A percentile compares a stretch with the other conserved stretches of the same genome.
phyloP scores from a whole-genome alignment of 2,113 vertebrate species.

The Cavia porcellus region DNA sequence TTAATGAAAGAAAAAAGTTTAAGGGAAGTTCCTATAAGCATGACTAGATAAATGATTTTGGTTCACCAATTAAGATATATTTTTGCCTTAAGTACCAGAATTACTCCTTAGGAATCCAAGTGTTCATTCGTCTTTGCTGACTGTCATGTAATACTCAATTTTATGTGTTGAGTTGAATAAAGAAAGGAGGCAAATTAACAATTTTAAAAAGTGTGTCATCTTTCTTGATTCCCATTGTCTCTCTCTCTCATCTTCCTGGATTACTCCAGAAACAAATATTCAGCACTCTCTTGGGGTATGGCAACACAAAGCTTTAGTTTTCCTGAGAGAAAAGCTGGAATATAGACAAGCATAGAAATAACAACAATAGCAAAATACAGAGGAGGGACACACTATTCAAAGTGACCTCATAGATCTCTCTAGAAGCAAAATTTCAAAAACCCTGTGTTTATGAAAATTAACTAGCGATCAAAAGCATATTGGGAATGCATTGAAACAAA shows the following conservation, averaged over 20 bases:
- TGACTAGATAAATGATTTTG: not conserved
- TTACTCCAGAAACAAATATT: not conserved
- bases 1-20: not conserved
- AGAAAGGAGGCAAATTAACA: not conserved
- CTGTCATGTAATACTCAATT: not conserved
- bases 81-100: not conserved
- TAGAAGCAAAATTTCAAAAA: not conserved
- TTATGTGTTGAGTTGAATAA: not conserved
- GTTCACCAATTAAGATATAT: not conserved
- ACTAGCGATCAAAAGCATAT: not conserved
- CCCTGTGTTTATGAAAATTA: not conserved
- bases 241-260: not conserved
- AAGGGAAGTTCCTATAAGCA: not conserved
- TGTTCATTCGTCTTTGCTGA: not conserved
- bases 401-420: not conserved
- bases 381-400: rapidly evolving
- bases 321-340: not conserved
- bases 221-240: not conserved
- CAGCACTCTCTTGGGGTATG: not conserved
- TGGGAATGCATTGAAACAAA: not conserved
- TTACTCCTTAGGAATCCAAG: not conserved
- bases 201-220: not conserved
- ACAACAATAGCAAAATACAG: not conserved
- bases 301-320: not conserved
- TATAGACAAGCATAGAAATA: not conserved